Percentiles rank a stretch among this genome's conserved stretches.
Conservation (phyloP, 2,113 vertebrate genomes). For the Macroglossus sobrinus region DNA sequence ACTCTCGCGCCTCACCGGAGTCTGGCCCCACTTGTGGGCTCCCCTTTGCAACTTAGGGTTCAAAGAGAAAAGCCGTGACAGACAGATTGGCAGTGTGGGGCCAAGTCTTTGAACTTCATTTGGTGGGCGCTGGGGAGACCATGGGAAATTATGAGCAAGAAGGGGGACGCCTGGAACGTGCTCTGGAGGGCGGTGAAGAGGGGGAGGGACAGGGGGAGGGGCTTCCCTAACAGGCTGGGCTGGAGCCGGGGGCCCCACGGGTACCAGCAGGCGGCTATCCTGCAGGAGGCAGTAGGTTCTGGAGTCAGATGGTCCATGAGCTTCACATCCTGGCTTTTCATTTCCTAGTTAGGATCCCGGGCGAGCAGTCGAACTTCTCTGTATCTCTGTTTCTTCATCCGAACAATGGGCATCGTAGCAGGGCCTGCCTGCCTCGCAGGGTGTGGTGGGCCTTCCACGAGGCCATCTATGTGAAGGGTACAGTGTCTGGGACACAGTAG, state of each 20-base stretch:
- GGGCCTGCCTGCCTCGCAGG: neutral
- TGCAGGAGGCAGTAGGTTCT: neutral
- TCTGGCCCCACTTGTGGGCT: neutral
- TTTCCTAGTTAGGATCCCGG: too few relatives aligned
- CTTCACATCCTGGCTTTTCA: neutral
- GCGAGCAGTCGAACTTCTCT: neutral
- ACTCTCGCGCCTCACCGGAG: neutral
- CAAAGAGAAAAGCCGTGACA: neutral
- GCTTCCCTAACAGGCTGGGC: neutral
- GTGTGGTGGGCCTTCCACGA: neutral
- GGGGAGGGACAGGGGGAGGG: too few relatives aligned
- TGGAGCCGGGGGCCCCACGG: neutral
- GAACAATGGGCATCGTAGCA: neutral
- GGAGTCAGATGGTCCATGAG: neutral
- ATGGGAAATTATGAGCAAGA: neutral
- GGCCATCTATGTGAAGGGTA: too few relatives aligned
- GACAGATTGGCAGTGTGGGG: rapidly evolving
- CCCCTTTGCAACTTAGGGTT: neutral
- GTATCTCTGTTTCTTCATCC: neutral
- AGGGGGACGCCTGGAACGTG: neutral
- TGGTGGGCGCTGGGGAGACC: neutral
- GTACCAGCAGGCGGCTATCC: neutral
- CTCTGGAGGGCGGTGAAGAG: neutral
- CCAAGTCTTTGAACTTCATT: neutral
- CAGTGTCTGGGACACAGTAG: neutral